These are phyloP conservation scores for Danio rerio DNA, from an alignment of 2,113 vertebrate genomes.

Conservation along the genomic window GRCz12tu NC_133192.1:41583001-41583500, in stretches of 20 bases:
- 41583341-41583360: neutral
- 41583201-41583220: neutral
- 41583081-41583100: neutral
- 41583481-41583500: neutral
- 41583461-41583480: conserved; percentile 4
- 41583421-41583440: neutral
- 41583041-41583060: neutral
- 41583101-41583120: neutral
- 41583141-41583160: neutral
- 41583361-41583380: neutral
- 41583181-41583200: neutral
- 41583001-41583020: neutral
- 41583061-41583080: neutral
- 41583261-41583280: conserved; percentile 7
- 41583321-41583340: neutral
- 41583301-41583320: neutral
- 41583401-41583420: neutral
- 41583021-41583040: neutral
- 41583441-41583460: neutral
- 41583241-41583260: neutral
- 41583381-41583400: neutral
- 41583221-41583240: neutral
- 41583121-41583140: neutral
- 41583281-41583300: neutral
- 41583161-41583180: neutral